Conservation (phyloP, 2,797 vertebrate species). For the Betta splendens region DNA sequence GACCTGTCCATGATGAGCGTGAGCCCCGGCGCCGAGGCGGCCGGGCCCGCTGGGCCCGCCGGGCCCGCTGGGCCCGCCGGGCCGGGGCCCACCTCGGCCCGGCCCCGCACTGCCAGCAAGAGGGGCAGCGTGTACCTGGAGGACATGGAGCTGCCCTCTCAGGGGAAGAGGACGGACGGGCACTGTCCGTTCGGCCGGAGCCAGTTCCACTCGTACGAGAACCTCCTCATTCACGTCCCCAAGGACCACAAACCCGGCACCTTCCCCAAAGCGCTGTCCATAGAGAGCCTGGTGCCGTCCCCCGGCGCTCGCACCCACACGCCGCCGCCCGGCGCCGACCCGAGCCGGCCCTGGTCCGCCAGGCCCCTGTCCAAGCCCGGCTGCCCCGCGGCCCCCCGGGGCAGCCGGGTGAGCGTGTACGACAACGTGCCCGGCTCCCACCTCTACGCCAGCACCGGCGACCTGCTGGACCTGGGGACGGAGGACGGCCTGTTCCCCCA, state of each 20-base stretch:
- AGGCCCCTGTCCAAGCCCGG: constrained; percentile 63
- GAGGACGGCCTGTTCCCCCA: constrained; percentile 91
- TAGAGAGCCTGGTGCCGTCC: constrained; percentile 90
- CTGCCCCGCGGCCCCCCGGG: constrained; percentile 84
- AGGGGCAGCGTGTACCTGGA: constrained; percentile 95
- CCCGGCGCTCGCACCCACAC: constrained; percentile 70
- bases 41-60: constrained; percentile 59
- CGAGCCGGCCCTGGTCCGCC: constrained; percentile 56
- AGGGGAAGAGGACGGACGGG: constrained; percentile 77
- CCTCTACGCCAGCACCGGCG: constrained; percentile 95
- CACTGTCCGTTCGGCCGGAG: constrained; percentile 80
- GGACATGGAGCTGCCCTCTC: constrained; percentile 88
- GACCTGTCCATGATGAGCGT: constrained; percentile 70
- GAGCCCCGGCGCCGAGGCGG: constrained; percentile 68
- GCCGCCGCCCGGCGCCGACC: constrained; percentile 52
- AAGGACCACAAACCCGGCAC: constrained; percentile 99
- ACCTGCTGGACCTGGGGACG: constrained; percentile 92
- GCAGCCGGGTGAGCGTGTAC: constrained; percentile 94
- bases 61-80: constrained; percentile 47
- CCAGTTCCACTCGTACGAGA: constrained; percentile 94
- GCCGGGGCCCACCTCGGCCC: constrained; percentile 72
- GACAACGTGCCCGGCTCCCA: constrained; percentile 98
- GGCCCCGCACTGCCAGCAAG: constrained; percentile 83
- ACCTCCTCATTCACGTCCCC: constrained; percentile 92
- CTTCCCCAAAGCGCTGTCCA: constrained; percentile 96